These are phyloP conservation scores for Drosophila orosa DNA, from an alignment of 1,140 invertebrate genomes.

Conservation along the genomic window DNA sequence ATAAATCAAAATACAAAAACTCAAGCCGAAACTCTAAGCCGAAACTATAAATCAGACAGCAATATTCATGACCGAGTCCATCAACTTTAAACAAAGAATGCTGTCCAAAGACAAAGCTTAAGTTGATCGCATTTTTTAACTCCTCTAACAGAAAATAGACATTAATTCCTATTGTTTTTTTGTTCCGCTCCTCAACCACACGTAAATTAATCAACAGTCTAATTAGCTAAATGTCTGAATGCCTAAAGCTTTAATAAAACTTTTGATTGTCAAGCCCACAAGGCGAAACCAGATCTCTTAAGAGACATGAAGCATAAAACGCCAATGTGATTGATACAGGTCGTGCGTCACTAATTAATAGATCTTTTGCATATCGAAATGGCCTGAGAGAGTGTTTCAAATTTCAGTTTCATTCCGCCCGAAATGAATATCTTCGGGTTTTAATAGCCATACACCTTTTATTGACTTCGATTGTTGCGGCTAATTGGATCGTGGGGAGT, in stretches of 20 bases:
- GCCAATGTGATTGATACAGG: constrained; percentile 49
- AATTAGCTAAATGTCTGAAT: constrained; percentile 69
- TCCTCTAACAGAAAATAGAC: neutral
- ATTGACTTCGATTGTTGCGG: constrained; percentile 13
- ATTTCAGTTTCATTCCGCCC: neutral
- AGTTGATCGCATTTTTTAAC: neutral
- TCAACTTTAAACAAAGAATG: constrained; percentile 1
- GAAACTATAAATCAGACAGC: neutral
- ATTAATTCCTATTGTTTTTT: constrained; percentile 16
- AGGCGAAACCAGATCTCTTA: constrained; percentile 38
- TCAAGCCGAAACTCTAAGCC: neutral
- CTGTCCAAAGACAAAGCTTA: constrained; percentile 1
- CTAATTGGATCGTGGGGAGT: constrained; percentile 41
- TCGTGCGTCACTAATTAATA: constrained; percentile 41
- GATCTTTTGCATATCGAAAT: constrained; percentile 31
- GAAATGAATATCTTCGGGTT: constrained; percentile 13
- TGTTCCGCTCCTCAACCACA: constrained; percentile 31
- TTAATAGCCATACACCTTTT: constrained; percentile 22
- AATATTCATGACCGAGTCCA: neutral
- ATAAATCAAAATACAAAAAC: neutral
- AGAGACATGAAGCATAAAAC: constrained; percentile 26
- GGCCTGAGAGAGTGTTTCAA: constrained; percentile 9
- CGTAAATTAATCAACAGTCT: constrained; percentile 48
- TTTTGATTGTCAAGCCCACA: constrained; percentile 28
- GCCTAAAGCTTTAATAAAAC: constrained; percentile 58